phyloP scores from a whole-genome alignment of 2,888 invertebrate genomes.

The Koerneria pararmatus region DNA sequence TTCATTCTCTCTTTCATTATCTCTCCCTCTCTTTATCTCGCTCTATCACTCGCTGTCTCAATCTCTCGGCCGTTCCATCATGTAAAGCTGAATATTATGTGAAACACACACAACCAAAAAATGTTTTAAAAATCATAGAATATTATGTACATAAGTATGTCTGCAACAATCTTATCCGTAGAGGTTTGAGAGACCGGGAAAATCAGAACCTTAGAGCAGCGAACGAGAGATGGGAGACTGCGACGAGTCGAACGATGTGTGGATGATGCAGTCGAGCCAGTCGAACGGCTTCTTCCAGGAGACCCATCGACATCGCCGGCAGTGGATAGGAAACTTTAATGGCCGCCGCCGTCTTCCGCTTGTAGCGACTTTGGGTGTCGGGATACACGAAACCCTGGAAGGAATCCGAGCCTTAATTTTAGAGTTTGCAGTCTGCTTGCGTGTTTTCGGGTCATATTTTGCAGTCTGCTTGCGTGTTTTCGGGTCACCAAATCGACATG shows the following conservation, averaged over 20 bases:
- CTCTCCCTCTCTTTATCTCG: no score
- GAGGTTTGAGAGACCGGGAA: neutral
- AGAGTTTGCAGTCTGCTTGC: neutral
- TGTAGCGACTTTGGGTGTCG: slow-evolving; percentile 51
- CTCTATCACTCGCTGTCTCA: no score
- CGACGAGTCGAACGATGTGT: slow-evolving; percentile 51
- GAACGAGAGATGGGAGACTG: slow-evolving; percentile 49
- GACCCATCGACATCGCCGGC: slow-evolving; percentile 49
- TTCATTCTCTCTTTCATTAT: no score
- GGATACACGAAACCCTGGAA: slow-evolving; percentile 49
- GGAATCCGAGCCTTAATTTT: slow-evolving; percentile 19
- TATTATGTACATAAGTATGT: no score
- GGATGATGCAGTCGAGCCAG: slow-evolving; percentile 40
- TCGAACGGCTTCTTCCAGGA: slow-evolving; percentile 54
- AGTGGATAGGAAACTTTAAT: slow-evolving; percentile 56
- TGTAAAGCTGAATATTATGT: no score
- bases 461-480: no score
- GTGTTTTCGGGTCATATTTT: neutral
- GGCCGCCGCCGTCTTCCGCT: slow-evolving; percentile 52
- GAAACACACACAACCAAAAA: no score
- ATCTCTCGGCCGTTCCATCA: no score
- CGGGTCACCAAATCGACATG: no score
- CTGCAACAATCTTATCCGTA: neutral
- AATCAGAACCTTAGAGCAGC: slow-evolving; percentile 28
- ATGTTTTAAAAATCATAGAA: no score